phyloP scores from a whole-genome alignment of 2,888 invertebrate genomes.

The Microctonus aethiopoides region DNA sequence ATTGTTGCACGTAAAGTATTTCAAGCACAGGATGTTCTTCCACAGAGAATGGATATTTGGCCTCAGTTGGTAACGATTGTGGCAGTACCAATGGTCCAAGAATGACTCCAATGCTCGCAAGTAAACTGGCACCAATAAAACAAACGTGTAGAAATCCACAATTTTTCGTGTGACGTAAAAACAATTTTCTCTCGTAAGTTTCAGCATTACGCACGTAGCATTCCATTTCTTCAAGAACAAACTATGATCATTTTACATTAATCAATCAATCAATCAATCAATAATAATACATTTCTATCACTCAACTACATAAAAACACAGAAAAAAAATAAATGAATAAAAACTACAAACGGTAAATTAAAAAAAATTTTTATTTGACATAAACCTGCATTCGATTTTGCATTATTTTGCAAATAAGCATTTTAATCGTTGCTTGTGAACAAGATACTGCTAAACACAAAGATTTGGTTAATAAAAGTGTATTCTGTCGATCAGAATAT shows the following conservation, averaged over 20 bases:
- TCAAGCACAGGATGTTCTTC: conserved; percentile 33
- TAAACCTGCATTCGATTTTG: conserved; percentile 28
- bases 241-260: conserved; percentile 24
- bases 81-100: conserved; percentile 36
- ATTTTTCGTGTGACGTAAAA: conserved; percentile 41
- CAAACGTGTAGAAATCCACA: conserved; percentile 37
- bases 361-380: too few species aligned
- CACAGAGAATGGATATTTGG: conserved; percentile 49
- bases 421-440: conserved; percentile 21
- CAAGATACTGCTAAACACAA: conserved; percentile 19
- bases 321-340: not conserved
- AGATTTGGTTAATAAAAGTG: conserved; percentile 15
- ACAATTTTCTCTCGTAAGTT: conserved; percentile 31
- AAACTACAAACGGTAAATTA: too few species aligned
- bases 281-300: too few species aligned
- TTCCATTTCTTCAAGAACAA: conserved; percentile 32
- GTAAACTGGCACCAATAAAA: conserved; percentile 32
- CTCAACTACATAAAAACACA: not conserved
- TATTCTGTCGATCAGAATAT: not conserved
- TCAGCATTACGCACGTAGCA: conserved; percentile 31
- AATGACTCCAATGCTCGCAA: conserved; percentile 35
- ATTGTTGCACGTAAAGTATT: conserved; percentile 45
- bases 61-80: conserved; percentile 48
- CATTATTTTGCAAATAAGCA: conserved; percentile 28
- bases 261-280: not conserved